Base-by-base conservation (phyloP, 2,113 vertebrate genomes). In the Tonatia bakeri region DNA sequence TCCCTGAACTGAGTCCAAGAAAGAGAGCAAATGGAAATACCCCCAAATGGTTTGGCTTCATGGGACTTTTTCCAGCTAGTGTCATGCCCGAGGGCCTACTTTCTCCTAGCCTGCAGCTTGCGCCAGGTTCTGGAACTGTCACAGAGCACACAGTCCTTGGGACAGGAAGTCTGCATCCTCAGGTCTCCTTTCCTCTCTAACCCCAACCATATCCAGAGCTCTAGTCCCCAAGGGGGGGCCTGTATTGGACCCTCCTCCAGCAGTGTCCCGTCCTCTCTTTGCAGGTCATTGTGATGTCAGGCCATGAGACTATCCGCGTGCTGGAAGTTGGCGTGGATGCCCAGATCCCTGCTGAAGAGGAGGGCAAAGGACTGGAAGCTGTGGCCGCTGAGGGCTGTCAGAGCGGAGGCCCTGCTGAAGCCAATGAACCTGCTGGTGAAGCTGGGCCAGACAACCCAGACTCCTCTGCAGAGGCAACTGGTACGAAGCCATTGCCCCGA, bases 271-370 rank as follows among this genome's bases (percentile, higher is more conserved):
- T 92, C n/a, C 7, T 98, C 40, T 85, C 0, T 75, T 87, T 90
- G 19, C 98, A 99, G 99, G 99, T 99, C 87, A 99, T 99, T 94
- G 99, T 99, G 97, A 99, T 99, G 99, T 99, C 99, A 70, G 97
- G 99, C 95, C 99, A 99, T 9, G 99, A 99, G 98, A 99, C 99
- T 38, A 99, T 99, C 97, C 98, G 99, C 4, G 99, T 99, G 92
- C 98, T 99, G 80, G 99, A 99, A 97, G 99, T 99, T 13, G 99
- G 99, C 20, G 99, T 99, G 40, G 99, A 99, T 4, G 82, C 98
- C 1, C 98, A 98, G 43, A 96, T 99, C 56, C 98, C 99, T 0
- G 95, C 98, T 3, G 98, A 99, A 22, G 98, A 97, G 69, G 95
- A 99, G 84, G 98, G 75, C 73, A 99, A 99, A 97, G 43, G 94